Percentiles rank a stretch among this genome's conserved stretches.
Evolutionary conservation across 2,797 vertebrate genomes (phyloP).

Genomic region (Falco peregrinus): DNA sequence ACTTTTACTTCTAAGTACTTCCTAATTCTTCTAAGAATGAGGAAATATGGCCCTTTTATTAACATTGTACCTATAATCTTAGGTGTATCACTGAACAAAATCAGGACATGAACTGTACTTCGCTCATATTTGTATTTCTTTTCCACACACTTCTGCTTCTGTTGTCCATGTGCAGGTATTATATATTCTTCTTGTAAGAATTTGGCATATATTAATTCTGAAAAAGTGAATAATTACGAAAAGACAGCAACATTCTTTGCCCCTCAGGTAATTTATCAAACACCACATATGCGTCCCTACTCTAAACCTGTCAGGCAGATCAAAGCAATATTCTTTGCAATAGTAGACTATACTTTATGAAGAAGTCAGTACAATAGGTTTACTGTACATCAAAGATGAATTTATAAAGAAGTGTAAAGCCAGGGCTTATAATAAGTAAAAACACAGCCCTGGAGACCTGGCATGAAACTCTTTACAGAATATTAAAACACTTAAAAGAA

Average conservation of each 20-base stretch:
- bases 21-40: not conserved
- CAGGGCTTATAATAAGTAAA: slow-evolving; percentile 40
- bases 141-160: slow-evolving; percentile 20
- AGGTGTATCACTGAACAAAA: not conserved
- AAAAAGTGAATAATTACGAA: slow-evolving; percentile 63
- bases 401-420: slow-evolving; percentile 35
- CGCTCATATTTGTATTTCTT: not conserved
- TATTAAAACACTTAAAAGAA: slow-evolving; percentile 1
- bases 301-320: slow-evolving; percentile 60
- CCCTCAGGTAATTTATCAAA: slow-evolving; percentile 54
- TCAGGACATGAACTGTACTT: not conserved
- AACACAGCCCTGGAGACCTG: slow-evolving; percentile 1
- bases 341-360: slow-evolving; percentile 41
- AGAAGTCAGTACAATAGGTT: slow-evolving; percentile 28
- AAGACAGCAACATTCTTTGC: slow-evolving; percentile 46
- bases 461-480: not conserved
- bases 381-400: slow-evolving; percentile 63
- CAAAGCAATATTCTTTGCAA: slow-evolving; percentile 56
- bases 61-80: not conserved
- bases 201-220: slow-evolving; percentile 55
- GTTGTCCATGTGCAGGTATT: slow-evolving; percentile 35
- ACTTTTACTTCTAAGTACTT: not conserved
- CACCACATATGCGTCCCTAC: slow-evolving; percentile 42
- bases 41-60: not conserved
- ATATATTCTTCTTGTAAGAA: not conserved